Evolutionary conservation across 2,888 invertebrate species (phyloP), one percentile per base, ranked within the genome.

Genomic region (Drosophila hamatofila): DNA sequence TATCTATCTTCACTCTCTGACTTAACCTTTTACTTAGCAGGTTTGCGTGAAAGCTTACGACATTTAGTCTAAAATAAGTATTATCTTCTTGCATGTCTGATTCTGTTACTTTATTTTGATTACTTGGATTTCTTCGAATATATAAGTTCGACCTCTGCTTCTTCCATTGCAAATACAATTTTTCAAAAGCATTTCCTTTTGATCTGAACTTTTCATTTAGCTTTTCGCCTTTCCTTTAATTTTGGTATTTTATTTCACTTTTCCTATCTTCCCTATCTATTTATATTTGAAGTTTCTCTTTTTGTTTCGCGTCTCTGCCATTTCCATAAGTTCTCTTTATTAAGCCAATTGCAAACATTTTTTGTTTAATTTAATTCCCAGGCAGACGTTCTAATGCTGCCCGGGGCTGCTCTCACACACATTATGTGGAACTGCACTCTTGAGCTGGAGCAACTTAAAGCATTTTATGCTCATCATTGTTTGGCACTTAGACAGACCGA

Each of bases 401-500:
- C 46, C n/a, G 23, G 11, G 37, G 51, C 55, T 48, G 41, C 33
- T 49, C 70, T 48, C 49, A 39, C 21, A 65, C 57, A 52, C 25
- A 27, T 49, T 27, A 30, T 7, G 27, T 7, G 1, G 18, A 57
- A 42, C 58, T 46, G 42, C 75, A 65, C 75, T 56, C 71, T 59
- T 59, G 37, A 49, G 59, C 37, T 57, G 63, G 12, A 33, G 46
- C 49, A 72, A 49, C 51, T 56, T 62, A 62, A 72, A 72, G 55
- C 77, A 79, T 79, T 77, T 75, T 75, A 67, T 59, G 75, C 83
- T 69, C 75, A 77, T 85, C 88, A 84, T 84, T 84, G 83, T 88
- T 88, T 85, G 77, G 69, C 88, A 88, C 85, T 84, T 88, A 88
- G 83, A 72, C 73, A 80, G 80, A 79, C 61, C 64, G 67, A 70